Evolutionary conservation across 2,888 invertebrate genomes (phyloP).

Genomic region (Calameuta filiformis): DNA sequence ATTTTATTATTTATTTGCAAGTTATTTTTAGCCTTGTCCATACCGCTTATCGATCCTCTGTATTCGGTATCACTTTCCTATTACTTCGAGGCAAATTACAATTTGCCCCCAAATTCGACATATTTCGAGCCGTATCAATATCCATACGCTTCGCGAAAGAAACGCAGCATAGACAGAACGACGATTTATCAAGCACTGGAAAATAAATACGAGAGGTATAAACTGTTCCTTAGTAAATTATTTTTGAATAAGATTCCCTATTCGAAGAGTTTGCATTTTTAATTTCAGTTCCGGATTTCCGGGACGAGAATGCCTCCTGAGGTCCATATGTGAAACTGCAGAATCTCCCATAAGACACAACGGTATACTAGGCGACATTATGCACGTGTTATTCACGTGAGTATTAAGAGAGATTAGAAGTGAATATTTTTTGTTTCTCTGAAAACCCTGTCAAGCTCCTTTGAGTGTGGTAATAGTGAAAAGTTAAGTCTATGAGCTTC

Average conservation of each 20-base stretch:
- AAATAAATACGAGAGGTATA: conserved; percentile 70
- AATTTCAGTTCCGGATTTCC: conserved; percentile 69
- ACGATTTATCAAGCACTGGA: conserved; percentile 70
- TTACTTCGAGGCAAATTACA: conserved; percentile 79
- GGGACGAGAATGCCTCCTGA: conserved; percentile 72
- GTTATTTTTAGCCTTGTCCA: conserved; percentile 77
- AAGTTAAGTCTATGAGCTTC: not conserved
- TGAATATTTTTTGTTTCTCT: not conserved
- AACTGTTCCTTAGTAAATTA: not conserved
- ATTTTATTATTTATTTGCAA: conserved; percentile 56
- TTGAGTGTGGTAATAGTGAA: not conserved
- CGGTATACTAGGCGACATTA: conserved; percentile 76
- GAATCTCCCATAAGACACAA: conserved; percentile 70
- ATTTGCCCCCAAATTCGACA: conserved; percentile 70
- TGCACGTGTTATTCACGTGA: conserved; percentile 77
- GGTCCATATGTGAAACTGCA: conserved; percentile 75
- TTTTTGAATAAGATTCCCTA: not conserved
- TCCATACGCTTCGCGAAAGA: conserved; percentile 54
- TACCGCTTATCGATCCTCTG: conserved; percentile 76
- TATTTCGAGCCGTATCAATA: conserved; percentile 40
- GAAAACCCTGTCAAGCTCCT: not conserved
- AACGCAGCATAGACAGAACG: conserved; percentile 69
- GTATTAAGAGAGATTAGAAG: conserved; percentile 42
- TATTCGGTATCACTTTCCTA: conserved; percentile 79
- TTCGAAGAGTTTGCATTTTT: not conserved